Conservation (phyloP, 1,140 invertebrate species). For the Rhysida immarginata region DNA sequence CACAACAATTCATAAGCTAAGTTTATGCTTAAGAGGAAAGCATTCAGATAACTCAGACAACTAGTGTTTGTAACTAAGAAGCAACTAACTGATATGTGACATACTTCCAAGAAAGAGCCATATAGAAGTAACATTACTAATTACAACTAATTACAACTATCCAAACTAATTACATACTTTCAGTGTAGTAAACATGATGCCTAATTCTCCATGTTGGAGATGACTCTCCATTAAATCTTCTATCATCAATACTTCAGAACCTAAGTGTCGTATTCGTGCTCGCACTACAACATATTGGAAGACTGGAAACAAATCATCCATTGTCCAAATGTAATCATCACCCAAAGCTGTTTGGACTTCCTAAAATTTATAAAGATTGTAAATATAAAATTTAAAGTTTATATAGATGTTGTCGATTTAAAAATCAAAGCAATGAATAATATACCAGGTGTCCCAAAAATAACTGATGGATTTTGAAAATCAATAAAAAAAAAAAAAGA, state of each 20-base stretch:
- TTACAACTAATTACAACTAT: not conserved
- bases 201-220: conserved; percentile 57
- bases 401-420: too few species aligned
- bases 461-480: too few species aligned
- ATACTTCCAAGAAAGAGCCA: too few species aligned
- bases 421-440: too few species aligned
- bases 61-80: not conserved
- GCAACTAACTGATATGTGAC: not conserved
- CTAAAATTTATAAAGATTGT: conserved; percentile 28
- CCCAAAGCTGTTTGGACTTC: conserved; percentile 36
- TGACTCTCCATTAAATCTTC: conserved; percentile 63
- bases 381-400: too few species aligned
- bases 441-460: too few species aligned
- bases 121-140: not conserved
- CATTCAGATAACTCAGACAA: too few species aligned
- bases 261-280: conserved; percentile 59
- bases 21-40: too few species aligned
- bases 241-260: conserved; percentile 69
- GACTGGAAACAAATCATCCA: conserved; percentile 72
- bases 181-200: conserved; percentile 72
- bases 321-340: conserved; percentile 51
- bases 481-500: too few species aligned
- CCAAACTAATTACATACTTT: conserved; percentile 1
- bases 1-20: too few species aligned
- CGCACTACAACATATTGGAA: conserved; percentile 71